These are phyloP conservation scores for Cavia aperea DNA, from an alignment of 2,113 vertebrate genomes.

Conservation along the genomic window DNA sequence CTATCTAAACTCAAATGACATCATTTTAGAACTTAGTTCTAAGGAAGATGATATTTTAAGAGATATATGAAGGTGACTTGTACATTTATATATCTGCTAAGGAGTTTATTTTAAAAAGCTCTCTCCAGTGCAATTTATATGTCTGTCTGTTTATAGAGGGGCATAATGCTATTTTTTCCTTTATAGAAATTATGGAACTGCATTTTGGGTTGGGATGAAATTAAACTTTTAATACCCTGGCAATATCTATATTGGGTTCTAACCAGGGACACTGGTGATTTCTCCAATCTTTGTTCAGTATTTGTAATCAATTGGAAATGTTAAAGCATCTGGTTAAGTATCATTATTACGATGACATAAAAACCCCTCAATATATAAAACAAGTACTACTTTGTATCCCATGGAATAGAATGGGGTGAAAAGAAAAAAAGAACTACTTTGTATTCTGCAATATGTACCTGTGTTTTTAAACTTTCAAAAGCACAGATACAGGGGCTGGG, in stretches of 20 bases:
- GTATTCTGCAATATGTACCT: neutral
- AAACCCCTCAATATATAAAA: conserved; percentile 20
- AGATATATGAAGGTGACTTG: neutral
- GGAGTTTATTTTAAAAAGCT: conserved; percentile 33
- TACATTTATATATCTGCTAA: neutral
- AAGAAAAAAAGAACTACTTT: neutral
- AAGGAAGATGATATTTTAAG: conserved; percentile 24
- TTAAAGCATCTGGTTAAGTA: conserved; percentile 50
- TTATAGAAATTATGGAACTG: neutral
- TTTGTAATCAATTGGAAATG: conserved; percentile 22
- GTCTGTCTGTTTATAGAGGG: neutral
- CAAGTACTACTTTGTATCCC: neutral
- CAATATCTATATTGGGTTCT: conserved; percentile 15
- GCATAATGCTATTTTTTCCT: conserved; percentile 21
- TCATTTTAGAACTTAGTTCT: conserved; percentile 46
- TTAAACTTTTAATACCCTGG: conserved; percentile 26
- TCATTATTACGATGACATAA: conserved; percentile 32
- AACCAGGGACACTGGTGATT: neutral
- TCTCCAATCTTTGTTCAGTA: conserved; percentile 39
- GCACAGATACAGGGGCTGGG: neutral
- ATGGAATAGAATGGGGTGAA: too few species aligned
- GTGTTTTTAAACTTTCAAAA: neutral
- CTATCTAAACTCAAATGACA: neutral
- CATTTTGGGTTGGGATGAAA: conserved; percentile 42
- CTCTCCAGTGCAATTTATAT: conserved; percentile 5